Conservation (phyloP, 2,797 vertebrate species). For the Morus bassanus region DNA sequence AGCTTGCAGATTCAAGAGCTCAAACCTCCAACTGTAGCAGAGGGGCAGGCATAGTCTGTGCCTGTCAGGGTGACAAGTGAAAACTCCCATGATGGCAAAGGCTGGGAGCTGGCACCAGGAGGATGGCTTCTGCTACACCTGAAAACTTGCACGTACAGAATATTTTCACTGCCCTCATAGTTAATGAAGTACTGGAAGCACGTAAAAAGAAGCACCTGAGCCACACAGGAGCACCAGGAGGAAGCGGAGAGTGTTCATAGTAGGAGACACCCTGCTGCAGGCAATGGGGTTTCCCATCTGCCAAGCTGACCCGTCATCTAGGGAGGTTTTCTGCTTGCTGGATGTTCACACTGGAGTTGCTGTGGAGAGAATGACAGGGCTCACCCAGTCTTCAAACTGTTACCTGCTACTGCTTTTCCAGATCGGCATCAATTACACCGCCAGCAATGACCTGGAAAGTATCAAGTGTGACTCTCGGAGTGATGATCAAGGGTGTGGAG, state of each 20-base stretch:
- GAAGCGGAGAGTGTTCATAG: neutral
- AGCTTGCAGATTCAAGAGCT: neutral
- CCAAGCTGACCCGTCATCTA: neutral
- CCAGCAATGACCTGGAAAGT: neutral
- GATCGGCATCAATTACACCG: neutral
- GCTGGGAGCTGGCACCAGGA: neutral
- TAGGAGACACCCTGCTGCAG: neutral
- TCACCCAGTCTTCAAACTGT: neutral
- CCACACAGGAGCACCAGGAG: neutral
- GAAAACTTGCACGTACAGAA: neutral
- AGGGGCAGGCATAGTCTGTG: neutral
- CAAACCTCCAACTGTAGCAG: neutral
- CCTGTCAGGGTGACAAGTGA: neutral
- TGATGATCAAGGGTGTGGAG: neutral
- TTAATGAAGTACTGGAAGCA: neutral
- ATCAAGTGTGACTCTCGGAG: neutral
- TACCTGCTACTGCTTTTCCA: neutral
- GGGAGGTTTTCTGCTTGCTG: neutral
- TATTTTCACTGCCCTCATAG: neutral
- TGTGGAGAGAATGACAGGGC: neutral
- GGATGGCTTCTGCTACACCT: neutral
- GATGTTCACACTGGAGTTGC: neutral
- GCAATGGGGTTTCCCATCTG: neutral
- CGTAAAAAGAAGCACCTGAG: neutral
- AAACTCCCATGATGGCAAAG: neutral